phyloP scores from a whole-genome alignment of 2,888 invertebrate genomes.

The Cybosia mesomella region DNA sequence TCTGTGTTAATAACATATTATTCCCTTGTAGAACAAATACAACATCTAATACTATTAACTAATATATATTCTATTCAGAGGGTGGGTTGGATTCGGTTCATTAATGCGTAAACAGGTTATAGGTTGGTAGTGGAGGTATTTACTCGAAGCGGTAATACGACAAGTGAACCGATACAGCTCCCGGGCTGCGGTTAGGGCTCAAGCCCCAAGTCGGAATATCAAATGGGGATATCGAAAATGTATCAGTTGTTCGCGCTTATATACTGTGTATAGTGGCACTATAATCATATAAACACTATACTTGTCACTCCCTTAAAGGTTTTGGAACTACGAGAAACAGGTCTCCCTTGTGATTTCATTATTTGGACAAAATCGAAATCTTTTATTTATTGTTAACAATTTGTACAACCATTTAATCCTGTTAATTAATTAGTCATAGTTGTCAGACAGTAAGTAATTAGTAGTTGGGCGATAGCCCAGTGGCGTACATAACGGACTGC shows the following conservation, averaged over 20 bases:
- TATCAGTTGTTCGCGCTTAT: no score
- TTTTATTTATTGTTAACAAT: background rate
- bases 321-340: no score
- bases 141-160: background rate
- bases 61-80: background rate
- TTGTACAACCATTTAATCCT: background rate
- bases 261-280: background rate
- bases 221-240: background rate
- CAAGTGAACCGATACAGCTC: background rate
- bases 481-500: no score
- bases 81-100: slow-evolving; percentile 8
- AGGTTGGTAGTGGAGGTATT: background rate
- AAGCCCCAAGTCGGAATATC: background rate
- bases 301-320: background rate
- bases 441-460: no score
- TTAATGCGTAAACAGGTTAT: background rate
- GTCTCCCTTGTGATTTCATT: no score
- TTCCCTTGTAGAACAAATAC: background rate
- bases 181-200: background rate
- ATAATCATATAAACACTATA: background rate
- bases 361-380: no score
- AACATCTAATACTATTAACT: background rate
- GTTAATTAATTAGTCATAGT: background rate
- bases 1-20: background rate
- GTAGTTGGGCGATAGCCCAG: no score